Evolutionary conservation across 1,140 invertebrate genomes (phyloP), one percentile per base, ranked within the genome.

Genomic region (Euwallacea fornicatus): DNA sequence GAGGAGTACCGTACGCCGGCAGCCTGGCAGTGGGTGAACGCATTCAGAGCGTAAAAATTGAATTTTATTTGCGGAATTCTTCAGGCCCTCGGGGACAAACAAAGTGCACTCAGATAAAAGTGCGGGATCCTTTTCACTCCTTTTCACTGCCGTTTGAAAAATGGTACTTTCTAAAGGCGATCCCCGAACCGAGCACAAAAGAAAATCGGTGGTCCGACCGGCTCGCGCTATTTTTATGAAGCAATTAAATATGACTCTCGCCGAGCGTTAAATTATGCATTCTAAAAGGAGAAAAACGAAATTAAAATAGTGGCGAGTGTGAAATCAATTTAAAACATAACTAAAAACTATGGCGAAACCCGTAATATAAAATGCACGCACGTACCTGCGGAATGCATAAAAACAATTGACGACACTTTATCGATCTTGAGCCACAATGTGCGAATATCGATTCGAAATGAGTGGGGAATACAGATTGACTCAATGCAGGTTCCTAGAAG

Each of bases 291-390:
- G 73, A 77, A 77, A 77, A 77, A 77, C 74, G 72, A 74, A 77
- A 77, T 77, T 77, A 76, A 77, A 77, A 77, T 77, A 76, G 76
- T 75, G 66, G 47, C 72, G 70, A 75, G 76, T 75, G 76, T 77
- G 75, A 77, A 77, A 77, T 77, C 76, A 76, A 77, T 77, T 77
- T 76, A 66, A 77, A 73, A 76, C 76, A 74, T 75, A 76, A 76
- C 76, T 71, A 77, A 77, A 77, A 77, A 77, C 71, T 71, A 70
- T 67, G 67, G 63, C 69, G 69, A 77, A 77, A 75, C 69, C 65
- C 69, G 76, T 74, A 66, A 76, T 77, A 77, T 76, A 77, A 77
- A 77, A 77, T 77, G 71, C 76, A 77, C 73, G 76, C 76, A 77
- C 76, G 76, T 77, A 74, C 69, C 43, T 67, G 59, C 47, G 73